A percentile compares a stretch with the other conserved stretches of the same genome.
These are phyloP conservation scores for Trissolcus basalis DNA, from an alignment of 1,140 invertebrate genomes.

Conservation along the genomic window DNA sequence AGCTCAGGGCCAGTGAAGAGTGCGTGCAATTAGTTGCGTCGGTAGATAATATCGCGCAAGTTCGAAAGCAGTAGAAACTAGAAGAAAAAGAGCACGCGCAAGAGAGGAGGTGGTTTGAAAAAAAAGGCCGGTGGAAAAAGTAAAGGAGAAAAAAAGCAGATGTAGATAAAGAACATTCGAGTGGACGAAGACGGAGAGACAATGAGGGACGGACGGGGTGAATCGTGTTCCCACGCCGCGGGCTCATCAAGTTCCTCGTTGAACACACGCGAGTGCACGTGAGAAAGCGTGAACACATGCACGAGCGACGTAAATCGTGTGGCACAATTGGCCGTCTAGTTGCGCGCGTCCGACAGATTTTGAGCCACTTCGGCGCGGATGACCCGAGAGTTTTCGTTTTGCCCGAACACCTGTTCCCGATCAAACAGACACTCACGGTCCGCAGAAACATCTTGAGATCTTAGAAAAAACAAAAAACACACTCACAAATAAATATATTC, in stretches of 20 bases:
- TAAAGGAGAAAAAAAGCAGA: slow-evolving; percentile 28
- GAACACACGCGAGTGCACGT: slow-evolving; percentile 60
- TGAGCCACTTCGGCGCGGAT: slow-evolving; percentile 28
- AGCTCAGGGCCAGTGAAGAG: slow-evolving; percentile 1
- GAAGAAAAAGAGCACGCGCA: slow-evolving; percentile 26
- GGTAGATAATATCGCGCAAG: slow-evolving; percentile 32
- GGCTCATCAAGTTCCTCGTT: slow-evolving; percentile 59
- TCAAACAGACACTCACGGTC: neutral
- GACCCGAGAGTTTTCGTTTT: slow-evolving; percentile 25
- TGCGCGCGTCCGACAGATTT: slow-evolving; percentile 26
- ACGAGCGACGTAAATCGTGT: slow-evolving; percentile 51
- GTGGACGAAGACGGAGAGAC: slow-evolving; percentile 37
- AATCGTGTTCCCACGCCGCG: slow-evolving; percentile 64
- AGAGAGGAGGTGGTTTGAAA: slow-evolving; percentile 14
- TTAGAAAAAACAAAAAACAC: no score
- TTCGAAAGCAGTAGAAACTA: slow-evolving; percentile 25
- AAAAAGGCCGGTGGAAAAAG: slow-evolving; percentile 15
- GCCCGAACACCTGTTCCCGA: slow-evolving; percentile 29
- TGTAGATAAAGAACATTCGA: slow-evolving; percentile 33
- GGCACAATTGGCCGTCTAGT: slow-evolving; percentile 58
- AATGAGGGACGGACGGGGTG: slow-evolving; percentile 51
- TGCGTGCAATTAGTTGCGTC: slow-evolving; percentile 26
- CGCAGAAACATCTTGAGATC: neutral
- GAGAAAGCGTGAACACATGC: slow-evolving; percentile 61
- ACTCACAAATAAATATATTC: no score